Percentiles rank a stretch among this genome's conserved stretches.
Evolutionary conservation across 2,888 invertebrate species (phyloP).

Genomic region (Linnaemya vulpina): DNA sequence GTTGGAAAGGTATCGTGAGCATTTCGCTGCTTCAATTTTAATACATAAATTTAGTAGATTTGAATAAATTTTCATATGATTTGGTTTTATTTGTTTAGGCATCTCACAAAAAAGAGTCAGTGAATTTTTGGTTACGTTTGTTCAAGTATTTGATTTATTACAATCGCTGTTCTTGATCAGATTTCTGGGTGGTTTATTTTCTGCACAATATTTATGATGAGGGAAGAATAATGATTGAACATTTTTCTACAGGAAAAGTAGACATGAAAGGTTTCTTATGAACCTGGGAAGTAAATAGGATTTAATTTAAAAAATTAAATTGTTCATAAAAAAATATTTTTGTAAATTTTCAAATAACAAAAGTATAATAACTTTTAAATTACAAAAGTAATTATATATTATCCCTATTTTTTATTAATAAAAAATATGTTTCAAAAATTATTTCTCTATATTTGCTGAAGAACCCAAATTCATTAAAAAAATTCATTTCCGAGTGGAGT

Average conservation of each 20-base stretch:
- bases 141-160: conserved; percentile 14
- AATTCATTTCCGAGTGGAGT: too few relatives aligned
- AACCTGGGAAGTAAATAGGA: too few relatives aligned
- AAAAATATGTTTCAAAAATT: too few relatives aligned
- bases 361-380: too few relatives aligned
- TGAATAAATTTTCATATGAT: neutral
- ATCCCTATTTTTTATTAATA: too few relatives aligned
- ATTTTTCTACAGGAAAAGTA: neutral
- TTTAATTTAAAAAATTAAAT: too few relatives aligned
- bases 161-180: neutral
- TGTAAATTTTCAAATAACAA: too few relatives aligned
- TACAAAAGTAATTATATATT: too few relatives aligned
- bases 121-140: neutral
- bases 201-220: neutral
- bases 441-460: too few relatives aligned
- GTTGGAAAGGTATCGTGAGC: neutral
- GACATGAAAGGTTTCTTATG: neutral
- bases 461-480: too few relatives aligned
- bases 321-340: too few relatives aligned
- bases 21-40: conserved; percentile 2
- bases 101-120: neutral
- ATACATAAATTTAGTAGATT: neutral
- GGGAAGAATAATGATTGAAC: neutral
- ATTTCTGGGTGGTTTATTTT: conserved; percentile 25
- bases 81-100: conserved; percentile 17